Conservation (phyloP, 2,888 invertebrate genomes). For the Stenurella melanura region DNA sequence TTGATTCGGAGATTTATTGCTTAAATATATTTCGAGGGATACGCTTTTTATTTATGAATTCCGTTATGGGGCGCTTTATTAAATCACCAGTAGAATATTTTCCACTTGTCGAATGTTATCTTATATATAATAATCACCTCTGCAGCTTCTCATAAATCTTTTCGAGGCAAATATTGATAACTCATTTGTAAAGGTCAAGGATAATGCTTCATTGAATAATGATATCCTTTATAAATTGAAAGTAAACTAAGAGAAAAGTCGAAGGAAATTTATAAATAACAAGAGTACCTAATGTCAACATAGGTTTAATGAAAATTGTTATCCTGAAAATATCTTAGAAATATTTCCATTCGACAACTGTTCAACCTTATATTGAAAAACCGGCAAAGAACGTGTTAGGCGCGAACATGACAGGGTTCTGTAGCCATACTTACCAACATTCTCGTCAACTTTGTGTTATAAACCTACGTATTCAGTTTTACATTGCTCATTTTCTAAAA, state of each 20-base stretch:
- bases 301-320: background rate
- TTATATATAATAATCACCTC: background rate
- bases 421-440: too few relatives aligned
- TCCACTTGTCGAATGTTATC: background rate
- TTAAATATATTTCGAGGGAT: background rate
- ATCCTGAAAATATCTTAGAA: background rate
- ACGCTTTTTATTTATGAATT: background rate
- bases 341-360: too few relatives aligned
- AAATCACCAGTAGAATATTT: background rate
- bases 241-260: background rate
- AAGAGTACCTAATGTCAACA: background rate
- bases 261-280: background rate
- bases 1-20: background rate
- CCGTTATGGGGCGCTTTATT: background rate
- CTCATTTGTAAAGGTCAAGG: background rate
- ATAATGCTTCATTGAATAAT: background rate
- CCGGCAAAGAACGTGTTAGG: too few relatives aligned
- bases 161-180: background rate
- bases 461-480: too few relatives aligned
- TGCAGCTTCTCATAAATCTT: background rate
- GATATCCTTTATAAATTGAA: background rate
- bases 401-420: too few relatives aligned
- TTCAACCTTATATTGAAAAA: too few relatives aligned
- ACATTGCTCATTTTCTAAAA: too few relatives aligned
- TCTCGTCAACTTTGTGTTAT: too few relatives aligned